Percentiles rank a stretch among this genome's conserved stretches.
Conservation (phyloP, 2,113 vertebrate genomes). For the Gnathonemus longibarbis region DNA sequence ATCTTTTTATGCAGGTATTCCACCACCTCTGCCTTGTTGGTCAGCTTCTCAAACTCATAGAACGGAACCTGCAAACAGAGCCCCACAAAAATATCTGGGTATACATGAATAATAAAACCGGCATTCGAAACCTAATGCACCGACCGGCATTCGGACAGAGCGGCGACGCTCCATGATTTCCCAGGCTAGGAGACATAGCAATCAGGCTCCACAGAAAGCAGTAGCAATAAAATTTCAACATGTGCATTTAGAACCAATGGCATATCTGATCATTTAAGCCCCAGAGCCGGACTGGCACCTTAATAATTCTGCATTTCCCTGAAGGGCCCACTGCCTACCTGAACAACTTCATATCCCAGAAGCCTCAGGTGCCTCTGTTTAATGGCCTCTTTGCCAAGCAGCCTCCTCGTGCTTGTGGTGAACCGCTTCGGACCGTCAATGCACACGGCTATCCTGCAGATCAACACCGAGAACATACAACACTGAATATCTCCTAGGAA, state of each 20-base stretch:
- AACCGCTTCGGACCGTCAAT: constrained; percentile 79
- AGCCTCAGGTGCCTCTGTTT: constrained; percentile 83
- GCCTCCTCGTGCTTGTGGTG: constrained; percentile 58
- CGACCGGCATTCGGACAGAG: neutral
- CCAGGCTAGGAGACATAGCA: neutral
- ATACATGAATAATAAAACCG: neutral
- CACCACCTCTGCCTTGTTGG: constrained; percentile 48
- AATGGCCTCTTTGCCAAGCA: constrained; percentile 78
- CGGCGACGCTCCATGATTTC: neutral
- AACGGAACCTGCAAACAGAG: constrained; percentile 69
- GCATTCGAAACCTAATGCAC: neutral
- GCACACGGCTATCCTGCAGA: constrained; percentile 75
- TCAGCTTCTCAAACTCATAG: constrained; percentile 70
- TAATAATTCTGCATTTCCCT: too few relatives aligned
- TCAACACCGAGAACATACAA: neutral
- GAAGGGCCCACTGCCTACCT: constrained; percentile 57
- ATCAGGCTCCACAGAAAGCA: neutral
- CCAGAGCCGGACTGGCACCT: neutral
- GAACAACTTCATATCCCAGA: constrained; percentile 82
- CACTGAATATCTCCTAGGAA: neutral
- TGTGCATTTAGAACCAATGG: neutral
- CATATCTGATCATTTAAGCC: neutral
- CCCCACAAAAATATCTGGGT: neutral
- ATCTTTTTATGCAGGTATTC: constrained; percentile 82
- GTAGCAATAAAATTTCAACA: neutral